Base-by-base conservation (phyloP, 2,888 invertebrate genomes). In the Erpobdella octoculata region DNA sequence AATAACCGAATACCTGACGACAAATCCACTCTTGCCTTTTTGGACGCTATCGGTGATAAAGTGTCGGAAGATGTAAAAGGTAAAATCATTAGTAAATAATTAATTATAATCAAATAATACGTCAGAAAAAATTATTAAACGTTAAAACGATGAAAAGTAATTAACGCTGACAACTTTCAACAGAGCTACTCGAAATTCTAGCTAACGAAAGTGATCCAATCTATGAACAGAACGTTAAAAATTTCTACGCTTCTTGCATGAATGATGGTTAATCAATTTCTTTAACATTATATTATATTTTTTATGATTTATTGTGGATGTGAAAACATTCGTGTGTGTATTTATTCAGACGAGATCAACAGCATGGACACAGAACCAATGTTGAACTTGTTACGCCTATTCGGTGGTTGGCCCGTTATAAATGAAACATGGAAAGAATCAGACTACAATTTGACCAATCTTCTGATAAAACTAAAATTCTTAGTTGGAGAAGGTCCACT, bases 401-500 rank as follows among this genome's bases (percentile, higher is more conserved):
- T 95, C 31, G 94, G 95, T 0, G 93, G 93, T 3, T 96, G 94
- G 94, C 95, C 96, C 33, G 79, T 79, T 36, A 77, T 81, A 15
- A 74, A 75, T 25, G 65, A 71, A 18, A 71, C 71, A 12, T 93
- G 92, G 92, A 86, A 69, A 9, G 75, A 74, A 31, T 33, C 59
- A 87, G 75, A 75, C n/a, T 81, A 83, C 74, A 79, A 83, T 73
- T 78, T 83, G 76, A 79, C 83, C 33, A 78, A 79, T 15, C 78
- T 82, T 0, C 88, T 91, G 80, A 91, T 90, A 15, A 80, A 79
- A 68, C 77, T 84, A 21, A 86, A 91, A 71, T 85, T 90, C 37
- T 91, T 89, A 79, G 93, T 92, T 82, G 92, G 92, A 79, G 28
- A n/a, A n/a, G n/a, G n/a, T n/a, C n/a, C n/a, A n/a, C n/a, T n/a